Evolutionary conservation across 1,140 invertebrate species (phyloP).

Genomic region (Drosophila nigrodunni): DNA sequence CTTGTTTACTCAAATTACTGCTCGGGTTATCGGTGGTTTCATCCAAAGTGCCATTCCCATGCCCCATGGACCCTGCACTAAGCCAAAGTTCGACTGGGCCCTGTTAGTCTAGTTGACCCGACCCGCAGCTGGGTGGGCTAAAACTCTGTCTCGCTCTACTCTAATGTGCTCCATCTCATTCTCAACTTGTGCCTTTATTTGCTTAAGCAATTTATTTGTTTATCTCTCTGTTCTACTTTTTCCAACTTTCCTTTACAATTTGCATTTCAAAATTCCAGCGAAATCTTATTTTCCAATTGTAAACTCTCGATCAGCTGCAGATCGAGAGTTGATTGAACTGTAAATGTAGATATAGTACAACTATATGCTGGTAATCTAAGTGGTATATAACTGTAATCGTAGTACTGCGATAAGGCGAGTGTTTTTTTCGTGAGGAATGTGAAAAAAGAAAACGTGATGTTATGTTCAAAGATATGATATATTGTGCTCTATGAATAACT

Average conservation of each 20-base stretch:
- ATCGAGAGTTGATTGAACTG: conserved; percentile 51
- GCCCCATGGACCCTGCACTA: conserved; percentile 19
- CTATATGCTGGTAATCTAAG: conserved; percentile 5
- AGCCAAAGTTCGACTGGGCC: conserved; percentile 43
- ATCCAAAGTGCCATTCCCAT: conserved; percentile 54
- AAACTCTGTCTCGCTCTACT: background rate
- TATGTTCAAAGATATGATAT: background rate
- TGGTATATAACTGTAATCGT: background rate
- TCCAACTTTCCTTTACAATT: conserved; percentile 32
- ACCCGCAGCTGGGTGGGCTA: conserved; percentile 23
- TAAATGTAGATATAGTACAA: background rate
- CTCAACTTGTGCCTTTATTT: conserved; percentile 31
- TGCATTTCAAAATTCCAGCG: conserved; percentile 41
- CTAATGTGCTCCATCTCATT: background rate
- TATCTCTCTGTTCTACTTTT: conserved; percentile 45
- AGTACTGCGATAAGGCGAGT: conserved; percentile 8
- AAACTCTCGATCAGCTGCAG: conserved; percentile 35
- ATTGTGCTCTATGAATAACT: too few species aligned
- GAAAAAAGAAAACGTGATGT: conserved; percentile 4
- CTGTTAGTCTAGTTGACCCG: conserved; percentile 58
- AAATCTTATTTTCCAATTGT: conserved; percentile 35
- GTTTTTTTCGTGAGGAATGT: background rate
- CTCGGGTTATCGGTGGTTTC: conserved; percentile 60
- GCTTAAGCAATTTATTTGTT: conserved; percentile 30
- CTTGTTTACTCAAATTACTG: conserved; percentile 81